Evolutionary conservation across 2,888 invertebrate genomes (phyloP), one percentile per base, ranked within the genome.

Genomic region (Diaperis boleti): DNA sequence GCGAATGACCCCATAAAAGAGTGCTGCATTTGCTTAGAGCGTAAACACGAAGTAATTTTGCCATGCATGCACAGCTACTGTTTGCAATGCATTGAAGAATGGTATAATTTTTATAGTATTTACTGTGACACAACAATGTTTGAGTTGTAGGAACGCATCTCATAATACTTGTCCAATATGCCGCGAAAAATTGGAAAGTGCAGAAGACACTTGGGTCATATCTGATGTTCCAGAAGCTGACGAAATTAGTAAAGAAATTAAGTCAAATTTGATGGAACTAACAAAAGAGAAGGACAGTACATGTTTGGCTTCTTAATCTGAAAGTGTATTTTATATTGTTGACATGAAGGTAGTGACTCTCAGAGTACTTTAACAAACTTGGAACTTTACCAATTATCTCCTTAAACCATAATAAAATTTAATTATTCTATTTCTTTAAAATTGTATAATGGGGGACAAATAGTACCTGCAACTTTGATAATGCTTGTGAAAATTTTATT

Each of bases 11-110:
- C 55, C 7, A 39, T 57, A 18, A 72, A 83, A 47, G 89, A 89
- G 74, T 91, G 91, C 73, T 88, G 88, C 73, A 90, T 91, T 71
- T 91, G 91, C 77, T 85, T 91, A 79, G 90, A 91, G 74, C 80
- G 89, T 55, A 85, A 85, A 72, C 87, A 88, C 0, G 89, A 90
- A 76, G 84, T 89, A 18, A 86, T 88, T 65, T 79, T 91, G 64
- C 88, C 89, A 1, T 91, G 91, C 78, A 83, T 88, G 1, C 91
- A 91, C 76, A 86, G 85, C 70, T 91, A 88, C 79, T 91, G 91
- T 76, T 82, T 86, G 62, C 84, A 85, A 49, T 91, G 91, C 76
- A 89, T 91, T 69, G 88, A 90, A 73, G 87, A 88, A 79, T 91
- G 91, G 91, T 88, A 79, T 76, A 79, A n/a, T n/a, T n/a, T n/a